phyloP scores from a whole-genome alignment of 1,140 invertebrate genomes.

The Oncopeltus fasciatus region DNA sequence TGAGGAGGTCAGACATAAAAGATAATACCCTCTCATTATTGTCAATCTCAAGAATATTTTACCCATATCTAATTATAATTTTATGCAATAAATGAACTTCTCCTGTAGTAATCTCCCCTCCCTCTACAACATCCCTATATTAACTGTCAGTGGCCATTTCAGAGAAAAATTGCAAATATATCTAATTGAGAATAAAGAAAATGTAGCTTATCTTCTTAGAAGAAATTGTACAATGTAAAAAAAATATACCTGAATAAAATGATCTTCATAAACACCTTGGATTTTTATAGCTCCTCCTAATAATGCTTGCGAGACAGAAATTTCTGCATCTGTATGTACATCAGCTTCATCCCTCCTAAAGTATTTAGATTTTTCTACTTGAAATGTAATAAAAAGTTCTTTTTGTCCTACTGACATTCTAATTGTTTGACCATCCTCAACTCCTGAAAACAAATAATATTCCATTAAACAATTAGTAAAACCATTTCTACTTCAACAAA shows the following conservation, averaged over 20 bases:
- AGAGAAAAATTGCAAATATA: no score
- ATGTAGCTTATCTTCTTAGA: no score
- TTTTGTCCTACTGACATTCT: slow-evolving; percentile 79
- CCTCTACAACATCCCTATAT: no score
- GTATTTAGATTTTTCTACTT: slow-evolving; percentile 78
- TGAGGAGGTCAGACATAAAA: no score
- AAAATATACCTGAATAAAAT: slow-evolving; percentile 67
- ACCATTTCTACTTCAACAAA: background rate
- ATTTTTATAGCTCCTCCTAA: slow-evolving; percentile 84
- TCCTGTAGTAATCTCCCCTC: no score
- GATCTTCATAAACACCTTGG: slow-evolving; percentile 89
- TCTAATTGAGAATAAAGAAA: no score
- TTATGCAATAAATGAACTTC: no score
- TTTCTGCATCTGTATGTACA: slow-evolving; percentile 76
- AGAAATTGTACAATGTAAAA: no score
- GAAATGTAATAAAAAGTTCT: slow-evolving; percentile 87
- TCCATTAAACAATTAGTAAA: slow-evolving; percentile 3
- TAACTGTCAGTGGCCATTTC: no score
- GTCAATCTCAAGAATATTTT: no score
- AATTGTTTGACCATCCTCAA: slow-evolving; percentile 92
- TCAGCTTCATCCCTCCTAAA: slow-evolving; percentile 87
- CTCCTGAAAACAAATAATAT: slow-evolving; percentile 40
- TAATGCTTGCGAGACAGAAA: slow-evolving; percentile 80
- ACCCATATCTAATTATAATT: no score
- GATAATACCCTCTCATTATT: no score